Percentiles rank a stretch among this genome's conserved stretches.
phyloP scores from a whole-genome alignment of 1,140 invertebrate genomes.

The Maconellicoccus hirsutus region DNA sequence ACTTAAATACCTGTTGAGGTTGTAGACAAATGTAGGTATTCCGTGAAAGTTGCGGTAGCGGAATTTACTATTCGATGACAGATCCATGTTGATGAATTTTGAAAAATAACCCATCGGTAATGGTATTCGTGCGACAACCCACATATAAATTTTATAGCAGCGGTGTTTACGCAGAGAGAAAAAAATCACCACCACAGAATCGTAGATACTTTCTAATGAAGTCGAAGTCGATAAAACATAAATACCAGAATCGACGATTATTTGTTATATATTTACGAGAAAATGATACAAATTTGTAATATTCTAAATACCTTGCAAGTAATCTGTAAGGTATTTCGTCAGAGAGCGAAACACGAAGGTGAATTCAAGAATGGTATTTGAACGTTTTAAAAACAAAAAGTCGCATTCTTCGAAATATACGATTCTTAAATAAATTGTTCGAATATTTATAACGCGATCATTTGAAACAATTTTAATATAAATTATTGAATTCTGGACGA shows the following conservation, averaged over 20 bases:
- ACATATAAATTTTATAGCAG: neutral
- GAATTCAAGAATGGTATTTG: neutral
- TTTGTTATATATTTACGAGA: conserved; percentile 6
- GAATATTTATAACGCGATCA: conserved; percentile 13
- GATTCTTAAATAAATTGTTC: conserved; percentile 15
- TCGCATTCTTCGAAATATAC: conserved; percentile 10
- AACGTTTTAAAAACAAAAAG: conserved; percentile 10
- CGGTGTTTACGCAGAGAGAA: neutral
- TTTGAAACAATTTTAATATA: conserved; percentile 5
- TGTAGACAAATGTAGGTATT: too few species aligned
- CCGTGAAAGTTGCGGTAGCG: too few species aligned
- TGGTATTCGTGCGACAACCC: neutral
- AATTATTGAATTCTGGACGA: neutral
- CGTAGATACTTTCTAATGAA: neutral
- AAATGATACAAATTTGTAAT: conserved; percentile 15
- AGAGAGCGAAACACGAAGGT: neutral
- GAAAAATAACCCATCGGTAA: too few species aligned
- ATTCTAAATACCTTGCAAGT: conserved; percentile 6
- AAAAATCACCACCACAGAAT: neutral
- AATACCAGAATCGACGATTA: conserved; percentile 6
- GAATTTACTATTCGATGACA: too few species aligned
- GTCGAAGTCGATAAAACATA: neutral
- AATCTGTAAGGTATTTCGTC: neutral
- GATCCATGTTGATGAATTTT: too few species aligned
- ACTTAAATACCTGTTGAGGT: too few species aligned